Evolutionary conservation across 1,140 invertebrate genomes (phyloP).

Genomic region (Cepaea nemoralis): DNA sequence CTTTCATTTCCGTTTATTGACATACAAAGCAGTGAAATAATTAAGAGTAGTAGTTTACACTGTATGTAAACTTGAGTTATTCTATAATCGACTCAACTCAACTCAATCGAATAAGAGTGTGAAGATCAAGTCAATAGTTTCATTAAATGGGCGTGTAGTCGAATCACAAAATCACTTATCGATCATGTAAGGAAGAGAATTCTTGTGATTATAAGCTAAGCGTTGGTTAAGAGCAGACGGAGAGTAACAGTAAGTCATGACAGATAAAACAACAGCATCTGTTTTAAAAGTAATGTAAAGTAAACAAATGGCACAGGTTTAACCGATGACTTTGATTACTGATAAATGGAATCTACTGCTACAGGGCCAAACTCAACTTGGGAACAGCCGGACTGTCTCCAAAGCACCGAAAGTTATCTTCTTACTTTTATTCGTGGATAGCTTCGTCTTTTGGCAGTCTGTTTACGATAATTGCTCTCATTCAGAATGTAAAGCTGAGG

Average conservation of each 20-base stretch:
- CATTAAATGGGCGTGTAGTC: no score
- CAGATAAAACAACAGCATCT: neutral
- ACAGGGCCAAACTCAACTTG: slow-evolving; percentile 5
- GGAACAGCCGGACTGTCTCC: neutral
- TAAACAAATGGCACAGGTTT: neutral
- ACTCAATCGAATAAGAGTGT: neutral
- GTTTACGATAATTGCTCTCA: slow-evolving; percentile 56
- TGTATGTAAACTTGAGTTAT: neutral
- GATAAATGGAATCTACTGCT: slow-evolving; percentile 9
- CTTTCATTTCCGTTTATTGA: neutral
- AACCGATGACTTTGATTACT: neutral
- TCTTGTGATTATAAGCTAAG: no score
- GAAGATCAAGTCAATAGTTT: no score
- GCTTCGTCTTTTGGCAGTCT: slow-evolving; percentile 58
- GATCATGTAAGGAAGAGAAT: no score
- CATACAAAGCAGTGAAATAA: neutral
- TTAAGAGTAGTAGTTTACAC: neutral
- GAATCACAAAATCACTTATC: no score
- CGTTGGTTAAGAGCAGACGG: no score
- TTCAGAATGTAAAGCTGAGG: slow-evolving; percentile 51
- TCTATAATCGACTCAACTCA: neutral
- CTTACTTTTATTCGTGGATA: slow-evolving; percentile 59
- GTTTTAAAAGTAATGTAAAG: neutral
- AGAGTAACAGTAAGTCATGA: neutral
- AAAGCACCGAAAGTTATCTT: slow-evolving; percentile 53